phyloP scores from a whole-genome alignment of 2,113 vertebrate species.

The Oreochromis spilurus region DNA sequence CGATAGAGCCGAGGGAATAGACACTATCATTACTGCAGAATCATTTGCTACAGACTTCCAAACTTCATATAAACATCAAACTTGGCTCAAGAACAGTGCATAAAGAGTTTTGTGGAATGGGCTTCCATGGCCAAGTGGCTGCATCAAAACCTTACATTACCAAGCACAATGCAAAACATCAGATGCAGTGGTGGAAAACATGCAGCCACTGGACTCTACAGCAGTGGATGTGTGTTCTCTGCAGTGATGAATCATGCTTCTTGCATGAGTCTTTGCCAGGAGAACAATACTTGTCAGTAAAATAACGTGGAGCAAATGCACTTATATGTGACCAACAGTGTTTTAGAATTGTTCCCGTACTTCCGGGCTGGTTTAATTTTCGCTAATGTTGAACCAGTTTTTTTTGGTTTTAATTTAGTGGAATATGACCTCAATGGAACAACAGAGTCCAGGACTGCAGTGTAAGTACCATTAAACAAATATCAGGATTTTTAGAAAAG shows the following conservation, averaged over 20 bases:
- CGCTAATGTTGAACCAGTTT: rapidly evolving
- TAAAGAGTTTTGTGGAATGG: background rate
- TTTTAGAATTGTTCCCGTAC: background rate
- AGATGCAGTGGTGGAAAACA: background rate
- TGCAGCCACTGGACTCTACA: background rate
- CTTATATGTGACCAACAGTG: background rate
- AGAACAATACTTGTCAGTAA: background rate
- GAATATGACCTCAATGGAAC: background rate
- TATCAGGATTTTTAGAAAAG: too few species aligned
- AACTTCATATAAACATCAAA: background rate
- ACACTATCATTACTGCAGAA: background rate
- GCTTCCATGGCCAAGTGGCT: background rate
- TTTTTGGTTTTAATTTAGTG: background rate
- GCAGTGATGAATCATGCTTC: background rate
- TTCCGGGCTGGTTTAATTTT: background rate
- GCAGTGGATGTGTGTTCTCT: background rate
- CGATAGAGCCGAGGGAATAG: rapidly evolving
- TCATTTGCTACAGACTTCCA: background rate
- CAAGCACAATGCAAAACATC: background rate
- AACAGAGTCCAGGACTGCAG: background rate
- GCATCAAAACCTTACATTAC: background rate
- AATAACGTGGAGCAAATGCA: background rate
- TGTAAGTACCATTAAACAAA: background rate
- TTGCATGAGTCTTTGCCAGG: background rate
- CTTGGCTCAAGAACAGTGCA: background rate